A percentile compares a stretch with the other conserved stretches of the same genome.
These are phyloP conservation scores for Nasua narica DNA, from an alignment of 2,797 vertebrate genomes.

Conservation along the genomic window DNA sequence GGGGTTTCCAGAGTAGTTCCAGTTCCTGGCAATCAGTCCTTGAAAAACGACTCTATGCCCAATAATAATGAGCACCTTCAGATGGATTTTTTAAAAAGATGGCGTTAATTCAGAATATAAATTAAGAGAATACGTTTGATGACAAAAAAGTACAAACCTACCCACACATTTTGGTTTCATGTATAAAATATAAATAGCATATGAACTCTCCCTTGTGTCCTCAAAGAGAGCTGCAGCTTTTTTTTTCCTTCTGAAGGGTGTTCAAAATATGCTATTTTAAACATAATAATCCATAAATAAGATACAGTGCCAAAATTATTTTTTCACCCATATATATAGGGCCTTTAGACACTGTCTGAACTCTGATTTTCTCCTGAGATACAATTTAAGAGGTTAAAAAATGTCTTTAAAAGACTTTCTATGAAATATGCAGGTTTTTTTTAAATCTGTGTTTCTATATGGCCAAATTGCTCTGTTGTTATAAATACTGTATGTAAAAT, in stretches of 20 bases:
- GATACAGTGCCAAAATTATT: constrained; percentile 73
- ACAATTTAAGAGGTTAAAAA: constrained; percentile 76
- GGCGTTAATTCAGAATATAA: constrained; percentile 79
- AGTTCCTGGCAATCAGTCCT: constrained; percentile 65
- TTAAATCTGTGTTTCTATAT: constrained; percentile 78
- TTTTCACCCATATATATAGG: constrained; percentile 56
- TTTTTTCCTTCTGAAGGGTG: constrained; percentile 60
- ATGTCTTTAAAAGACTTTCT: constrained; percentile 69
- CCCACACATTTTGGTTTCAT: constrained; percentile 76
- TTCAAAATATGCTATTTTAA: constrained; percentile 76
- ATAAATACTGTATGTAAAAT: constrained; percentile 81
- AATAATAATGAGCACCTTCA: constrained; percentile 75
- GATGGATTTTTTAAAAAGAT: constrained; percentile 65
- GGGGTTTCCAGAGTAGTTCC: constrained; percentile 63
- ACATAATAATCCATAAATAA: constrained; percentile 73
- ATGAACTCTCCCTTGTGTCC: constrained; percentile 65
- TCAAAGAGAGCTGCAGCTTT: constrained; percentile 65
- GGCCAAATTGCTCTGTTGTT: constrained; percentile 77
- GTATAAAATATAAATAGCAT: constrained; percentile 78
- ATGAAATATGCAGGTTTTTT: constrained; percentile 73
- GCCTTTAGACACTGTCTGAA: constrained; percentile 72
- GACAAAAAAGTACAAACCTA: constrained; percentile 73
- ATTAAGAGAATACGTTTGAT: constrained; percentile 77
- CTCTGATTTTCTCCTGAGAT: constrained; percentile 79
- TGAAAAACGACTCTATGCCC: constrained; percentile 62